Evolutionary conservation across 2,888 invertebrate genomes (phyloP), one percentile per base, ranked within the genome.

Genomic region (Oxytorus armatus): DNA sequence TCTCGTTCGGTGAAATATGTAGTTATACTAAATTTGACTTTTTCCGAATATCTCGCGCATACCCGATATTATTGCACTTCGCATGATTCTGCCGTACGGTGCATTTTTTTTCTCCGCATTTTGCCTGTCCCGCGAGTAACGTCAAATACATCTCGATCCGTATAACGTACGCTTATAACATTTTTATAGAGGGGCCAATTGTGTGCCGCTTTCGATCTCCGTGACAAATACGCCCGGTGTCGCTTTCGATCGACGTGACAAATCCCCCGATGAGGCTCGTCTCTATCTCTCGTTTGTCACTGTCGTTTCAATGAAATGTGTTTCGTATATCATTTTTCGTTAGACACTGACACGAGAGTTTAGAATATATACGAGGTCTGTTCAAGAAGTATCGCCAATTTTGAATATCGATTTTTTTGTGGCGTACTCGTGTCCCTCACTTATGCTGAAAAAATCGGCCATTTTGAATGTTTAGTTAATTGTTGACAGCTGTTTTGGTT

Each of bases 1-100:
- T 14, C 16, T 14, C 14, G 44, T n/a, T 10, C 2, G 14, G 16
- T 33, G 33, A 0, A 23, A n/a, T 11, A 36, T 5, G 18, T 49
- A 36, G 36, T 18, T 44, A 14, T 44, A 1, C 3, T 44, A 14
- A 44, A 1, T n/a, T 14, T 10, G 21, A 10, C 16, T 47, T 70
- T 55, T 39, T 49, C 14, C 53, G 21, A 51, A 59, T 14, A 44
- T 69, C 29, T n/a, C 10, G 36, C 42, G 36, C 42, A 63, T 39
- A 63, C 23, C 14, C 10, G 33, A 11, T n/a, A 5, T 76, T 68
- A 68, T 68, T 59, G 59, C 59, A 49, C 57, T 68, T 39, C n/a
- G 29, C 59, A 75, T 42, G 59, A 75, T 68, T 75, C 66, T 33
- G 36, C 63, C 49, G 63, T 57, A 33, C 55, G 18, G n/a, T 1